A percentile compares a stretch with the other conserved stretches of the same genome.
Conservation (phyloP, 2,113 vertebrate genomes). For the Semicossyphus pulcher region DNA sequence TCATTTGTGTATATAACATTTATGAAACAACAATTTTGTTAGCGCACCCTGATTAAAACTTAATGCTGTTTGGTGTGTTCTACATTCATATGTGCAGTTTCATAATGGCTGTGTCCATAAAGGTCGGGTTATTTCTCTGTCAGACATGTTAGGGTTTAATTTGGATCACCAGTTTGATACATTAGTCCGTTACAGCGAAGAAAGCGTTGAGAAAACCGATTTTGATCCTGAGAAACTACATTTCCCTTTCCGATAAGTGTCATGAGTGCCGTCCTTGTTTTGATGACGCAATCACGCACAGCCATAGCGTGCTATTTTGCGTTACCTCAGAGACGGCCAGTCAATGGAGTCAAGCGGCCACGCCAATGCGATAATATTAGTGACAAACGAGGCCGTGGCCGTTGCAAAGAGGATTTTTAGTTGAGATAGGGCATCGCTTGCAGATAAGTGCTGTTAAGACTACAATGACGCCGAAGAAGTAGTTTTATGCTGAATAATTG, state of each 20-base stretch:
- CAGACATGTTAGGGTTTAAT: constrained; percentile 36
- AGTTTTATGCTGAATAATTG: neutral
- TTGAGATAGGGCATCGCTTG: neutral
- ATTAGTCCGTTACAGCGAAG: constrained; percentile 47
- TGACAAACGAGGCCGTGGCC: constrained; percentile 49
- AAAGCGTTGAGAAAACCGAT: neutral
- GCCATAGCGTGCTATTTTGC: constrained; percentile 9
- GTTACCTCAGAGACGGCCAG: constrained; percentile 66
- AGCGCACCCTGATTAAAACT: constrained; percentile 24
- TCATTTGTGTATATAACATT: no score
- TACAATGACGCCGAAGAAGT: neutral
- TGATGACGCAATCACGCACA: constrained; percentile 73
- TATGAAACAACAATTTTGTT: no score
- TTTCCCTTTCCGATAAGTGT: constrained; percentile 61
- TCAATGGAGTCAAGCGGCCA: constrained; percentile 79
- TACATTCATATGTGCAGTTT: constrained; percentile 79
- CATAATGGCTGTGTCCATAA: constrained; percentile 55
- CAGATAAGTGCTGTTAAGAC: neutral
- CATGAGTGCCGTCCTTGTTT: constrained; percentile 55
- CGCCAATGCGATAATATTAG: constrained; percentile 35
- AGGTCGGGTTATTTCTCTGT: constrained; percentile 16
- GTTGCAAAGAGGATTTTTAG: constrained; percentile 6
- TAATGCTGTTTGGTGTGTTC: constrained; percentile 70
- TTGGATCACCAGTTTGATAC: constrained; percentile 63
- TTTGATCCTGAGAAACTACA: no score